Base-by-base conservation (phyloP, 2,113 vertebrate genomes). In the Phainopepla nitens region DNA sequence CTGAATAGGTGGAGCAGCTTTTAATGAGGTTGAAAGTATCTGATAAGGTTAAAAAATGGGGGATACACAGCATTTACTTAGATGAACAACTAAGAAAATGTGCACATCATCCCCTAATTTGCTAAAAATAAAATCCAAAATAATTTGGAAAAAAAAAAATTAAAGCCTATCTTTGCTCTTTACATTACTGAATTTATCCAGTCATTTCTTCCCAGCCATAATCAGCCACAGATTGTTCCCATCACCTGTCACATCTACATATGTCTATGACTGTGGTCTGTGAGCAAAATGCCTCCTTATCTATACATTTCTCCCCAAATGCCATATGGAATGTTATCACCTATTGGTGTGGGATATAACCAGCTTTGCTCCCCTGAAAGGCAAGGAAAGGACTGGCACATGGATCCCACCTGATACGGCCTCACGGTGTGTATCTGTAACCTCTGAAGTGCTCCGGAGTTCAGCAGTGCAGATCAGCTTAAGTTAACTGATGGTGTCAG, bases 401-500 rank as follows among this genome's bases (percentile, higher is more conserved):
- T 1, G 15, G 56, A 60, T 58, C 33, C 24, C 66, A 31, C 28
- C 73, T 15, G 23, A 15, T 3, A 3, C 0, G 1, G 60, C 44
- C 53, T 84, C 42, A 8, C 3, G 2, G 42, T 23, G 56, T 6
- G 20, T 19, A 28, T 18, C 51, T 84, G 69, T 1, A 16, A 29
- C n/a, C 2, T 20, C 50, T 41, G 50, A 69, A 36, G 68, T 7
- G 29, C 72, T 45, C 61, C 29, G 4, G 17, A 45, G 82, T 44
- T 85, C 75, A 76, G 78, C 53, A 57, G 49, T 4, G 49, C 20
- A 68, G 53, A 64, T n/a, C 53, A 68, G 61, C 62, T 96, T 72
- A 75, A 56, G 10, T 80, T 87, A 94, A 87, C 44, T 35, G 57
- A 56, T 28, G 57, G 75, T 81, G 71, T 93, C 87, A 50, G 47